Base-by-base conservation (phyloP, 1,140 invertebrate genomes). In the Nixonia krombeini region DNA sequence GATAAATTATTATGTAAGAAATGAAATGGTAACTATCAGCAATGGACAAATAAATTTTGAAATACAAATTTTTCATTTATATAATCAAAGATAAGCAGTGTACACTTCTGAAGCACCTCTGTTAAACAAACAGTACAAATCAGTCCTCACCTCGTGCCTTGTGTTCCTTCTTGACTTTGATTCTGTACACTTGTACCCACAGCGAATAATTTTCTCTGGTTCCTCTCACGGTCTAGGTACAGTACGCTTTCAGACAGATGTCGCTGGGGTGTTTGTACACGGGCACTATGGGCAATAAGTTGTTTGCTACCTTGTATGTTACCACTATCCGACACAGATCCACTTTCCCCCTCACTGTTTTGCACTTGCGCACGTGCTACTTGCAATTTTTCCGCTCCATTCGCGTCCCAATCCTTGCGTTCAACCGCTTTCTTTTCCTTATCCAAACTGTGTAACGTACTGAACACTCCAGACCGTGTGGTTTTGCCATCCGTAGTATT, bases 191-290 rank as follows among this genome's bases (percentile, higher is more conserved):
- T 81, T 0, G 77, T 82, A 7, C 78, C 75, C 12, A 83, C 62
- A 2, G 82, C 75, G 40, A 83, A 83, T 6, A 84, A 51, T 44
- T 85, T 85, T 12, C 82, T 70, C 31, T 81, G 80, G 37, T 40
- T 82, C 4, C 82, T 62, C 29, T 85, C 82, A 0, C 79, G 70
- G 50, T 88, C 87, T 66, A 91, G 85, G 72, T 92, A 93, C 8
- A 93, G 77, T 5, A 93, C 91, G 73, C 92, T 93, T 78, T 94
- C 92, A 2, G 92, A 93, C 66, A 92, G 89, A 78, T 94, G 92
- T 58, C 92, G 86, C 80, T 94, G 92, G 3, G 93, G 93, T 5
- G 92, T 91, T 74, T 91, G 89, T 5, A 94, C 92, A 46, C 91
- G 86, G 15, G 93, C 90, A 70, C 92, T 94, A 70, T 94, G 92